A percentile compares a stretch with the other conserved stretches of the same genome.
Conservation (phyloP, 2,797 vertebrate species). For the Pipistrellus pygmaeus region DNA sequence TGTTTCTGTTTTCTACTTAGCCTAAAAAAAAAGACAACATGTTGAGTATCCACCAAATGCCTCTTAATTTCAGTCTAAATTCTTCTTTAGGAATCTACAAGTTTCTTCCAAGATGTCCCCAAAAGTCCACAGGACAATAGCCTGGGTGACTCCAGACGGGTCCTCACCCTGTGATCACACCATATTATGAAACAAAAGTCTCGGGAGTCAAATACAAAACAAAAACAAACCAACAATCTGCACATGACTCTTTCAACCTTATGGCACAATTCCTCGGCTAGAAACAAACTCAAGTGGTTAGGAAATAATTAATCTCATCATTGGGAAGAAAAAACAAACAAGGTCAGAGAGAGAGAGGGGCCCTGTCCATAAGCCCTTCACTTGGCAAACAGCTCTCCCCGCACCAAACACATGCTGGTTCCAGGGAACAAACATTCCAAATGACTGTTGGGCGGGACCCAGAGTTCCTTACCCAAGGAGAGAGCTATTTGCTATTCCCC, state of each 20-base stretch:
- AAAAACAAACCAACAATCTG: constrained; percentile 56
- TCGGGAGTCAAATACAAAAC: constrained; percentile 31
- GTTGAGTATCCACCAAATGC: background rate
- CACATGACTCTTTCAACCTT: constrained; percentile 47
- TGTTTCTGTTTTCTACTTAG: constrained; percentile 31
- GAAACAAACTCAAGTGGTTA: background rate
- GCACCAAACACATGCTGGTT: constrained; percentile 43
- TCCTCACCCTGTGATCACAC: constrained; percentile 51
- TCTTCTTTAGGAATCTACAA: constrained; percentile 15
- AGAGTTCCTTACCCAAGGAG: constrained; percentile 79
- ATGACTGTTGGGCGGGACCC: constrained; percentile 59
- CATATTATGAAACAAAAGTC: constrained; percentile 58
- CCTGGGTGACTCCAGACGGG: background rate
- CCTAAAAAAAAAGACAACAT: background rate
- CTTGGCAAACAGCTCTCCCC: constrained; percentile 70
- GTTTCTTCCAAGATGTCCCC: background rate
- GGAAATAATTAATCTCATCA: constrained; percentile 59
- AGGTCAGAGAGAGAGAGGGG: constrained; percentile 65
- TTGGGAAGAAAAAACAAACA: constrained; percentile 46
- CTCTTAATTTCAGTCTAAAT: constrained; percentile 33
- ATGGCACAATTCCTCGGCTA: constrained; percentile 55
- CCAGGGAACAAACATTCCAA: constrained; percentile 64
- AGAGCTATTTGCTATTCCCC: constrained; percentile 78
- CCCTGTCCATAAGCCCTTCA: rapidly evolving
- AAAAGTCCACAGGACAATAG: constrained; percentile 26